phyloP scores from a whole-genome alignment of 2,888 invertebrate species.

The Chydorus sphaericus region DNA sequence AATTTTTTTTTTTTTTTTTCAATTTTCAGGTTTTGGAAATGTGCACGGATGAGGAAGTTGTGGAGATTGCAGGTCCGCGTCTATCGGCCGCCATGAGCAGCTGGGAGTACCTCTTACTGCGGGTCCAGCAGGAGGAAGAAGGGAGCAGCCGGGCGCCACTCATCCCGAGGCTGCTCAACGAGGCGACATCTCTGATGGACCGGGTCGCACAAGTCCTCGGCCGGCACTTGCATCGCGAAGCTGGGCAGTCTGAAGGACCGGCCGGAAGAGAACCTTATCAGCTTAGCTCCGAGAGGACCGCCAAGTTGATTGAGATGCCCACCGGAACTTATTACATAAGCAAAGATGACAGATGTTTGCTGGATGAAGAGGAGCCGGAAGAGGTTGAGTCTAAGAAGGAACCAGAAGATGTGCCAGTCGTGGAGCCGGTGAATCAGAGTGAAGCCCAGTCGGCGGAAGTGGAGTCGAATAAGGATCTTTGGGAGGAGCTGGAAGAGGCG shows the following conservation, averaged over 20 bases:
- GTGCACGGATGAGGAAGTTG: slow-evolving; percentile 29
- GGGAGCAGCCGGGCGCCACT: slow-evolving; percentile 13
- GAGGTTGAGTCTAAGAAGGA: not conserved
- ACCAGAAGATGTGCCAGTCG: not conserved
- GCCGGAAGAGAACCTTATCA: slow-evolving; percentile 15
- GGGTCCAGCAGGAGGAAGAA: slow-evolving; percentile 27
- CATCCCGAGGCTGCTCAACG: slow-evolving; percentile 19
- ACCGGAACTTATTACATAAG: slow-evolving; percentile 16
- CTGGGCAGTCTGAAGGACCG: slow-evolving; percentile 14
- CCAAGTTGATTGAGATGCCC: slow-evolving; percentile 13
- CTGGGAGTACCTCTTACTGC: slow-evolving; percentile 34
- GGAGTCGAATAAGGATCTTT: not conserved
- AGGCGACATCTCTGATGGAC: slow-evolving; percentile 22
- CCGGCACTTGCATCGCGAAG: slow-evolving; percentile 18
- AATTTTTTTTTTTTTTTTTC: too few relatives aligned
- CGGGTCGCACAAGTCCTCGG: slow-evolving; percentile 20
- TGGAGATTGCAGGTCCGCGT: slow-evolving; percentile 32
- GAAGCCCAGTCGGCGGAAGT: not conserved
- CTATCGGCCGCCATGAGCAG: slow-evolving; percentile 29
- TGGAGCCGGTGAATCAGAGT: not conserved
- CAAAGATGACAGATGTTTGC: slow-evolving; percentile 2
- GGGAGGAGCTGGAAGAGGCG: slow-evolving; percentile 1
- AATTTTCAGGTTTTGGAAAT: slow-evolving; percentile 21
- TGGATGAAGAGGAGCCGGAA: not conserved
- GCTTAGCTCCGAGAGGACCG: slow-evolving; percentile 14